Conservation (phyloP, 2,888 invertebrate genomes). For the Lasioglossum lativentre region DNA sequence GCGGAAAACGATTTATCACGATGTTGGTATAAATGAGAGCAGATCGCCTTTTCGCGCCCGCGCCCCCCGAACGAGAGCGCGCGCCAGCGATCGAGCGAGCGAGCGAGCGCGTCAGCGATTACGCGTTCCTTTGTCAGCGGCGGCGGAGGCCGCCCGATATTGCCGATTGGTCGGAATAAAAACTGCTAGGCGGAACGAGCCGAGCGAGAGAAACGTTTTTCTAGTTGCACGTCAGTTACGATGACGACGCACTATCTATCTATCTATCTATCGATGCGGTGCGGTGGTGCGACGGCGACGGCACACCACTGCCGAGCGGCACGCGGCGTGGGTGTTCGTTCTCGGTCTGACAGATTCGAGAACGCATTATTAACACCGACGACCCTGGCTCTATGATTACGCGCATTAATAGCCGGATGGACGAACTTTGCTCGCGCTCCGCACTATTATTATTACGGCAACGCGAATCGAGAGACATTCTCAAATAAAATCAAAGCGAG, state of each 20-base stretch:
- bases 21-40: slow-evolving; percentile 33
- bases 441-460: slow-evolving; percentile 79
- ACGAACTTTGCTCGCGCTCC: slow-evolving; percentile 80
- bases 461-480: slow-evolving; percentile 50
- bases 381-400: slow-evolving; percentile 84
- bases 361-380: slow-evolving; percentile 84
- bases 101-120: background rate
- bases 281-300: background rate
- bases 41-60: slow-evolving; percentile 4
- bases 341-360: slow-evolving; percentile 78
- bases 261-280: slow-evolving; percentile 53
- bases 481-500: slow-evolving; percentile 17
- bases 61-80: no score
- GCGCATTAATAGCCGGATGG: slow-evolving; percentile 82
- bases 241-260: slow-evolving; percentile 71
- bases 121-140: slow-evolving; percentile 15
- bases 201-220: slow-evolving; percentile 47
- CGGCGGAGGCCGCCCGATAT: slow-evolving; percentile 26
- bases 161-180: slow-evolving; percentile 49
- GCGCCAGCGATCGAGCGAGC: no score
- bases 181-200: slow-evolving; percentile 30
- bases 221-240: slow-evolving; percentile 38
- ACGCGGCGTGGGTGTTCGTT: slow-evolving; percentile 78
- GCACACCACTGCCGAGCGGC: slow-evolving; percentile 1
- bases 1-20: slow-evolving; percentile 9